These are phyloP conservation scores for Lagopus leucura DNA, from an alignment of 2,113 vertebrate species.

Conservation along the genomic window DNA sequence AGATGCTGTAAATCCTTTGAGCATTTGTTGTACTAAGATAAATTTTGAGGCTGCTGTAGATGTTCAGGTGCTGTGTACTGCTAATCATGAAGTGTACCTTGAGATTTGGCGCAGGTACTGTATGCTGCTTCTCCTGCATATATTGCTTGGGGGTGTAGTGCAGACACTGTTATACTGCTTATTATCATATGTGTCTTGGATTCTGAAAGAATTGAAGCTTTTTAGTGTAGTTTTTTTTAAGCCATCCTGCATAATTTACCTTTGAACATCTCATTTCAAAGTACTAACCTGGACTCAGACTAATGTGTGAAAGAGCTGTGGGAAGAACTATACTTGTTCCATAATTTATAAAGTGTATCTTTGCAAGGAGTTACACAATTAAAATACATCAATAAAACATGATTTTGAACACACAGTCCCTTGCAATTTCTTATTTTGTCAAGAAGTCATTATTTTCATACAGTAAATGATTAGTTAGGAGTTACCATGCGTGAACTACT, in stretches of 20 bases:
- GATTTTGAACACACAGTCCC: slow-evolving; percentile 37
- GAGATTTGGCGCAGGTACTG: slow-evolving; percentile 58
- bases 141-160: slow-evolving; percentile 49
- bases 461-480: not conserved
- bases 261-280: slow-evolving; percentile 33
- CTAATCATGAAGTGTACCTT: slow-evolving; percentile 63
- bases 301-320: slow-evolving; percentile 35
- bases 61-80: slow-evolving; percentile 63
- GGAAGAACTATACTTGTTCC: slow-evolving; percentile 25
- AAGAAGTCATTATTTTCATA: not conserved
- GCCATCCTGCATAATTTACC: not conserved
- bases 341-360: slow-evolving; percentile 46
- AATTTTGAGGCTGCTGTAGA: slow-evolving; percentile 60
- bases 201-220: slow-evolving; percentile 55
- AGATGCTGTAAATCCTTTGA: slow-evolving; percentile 50
- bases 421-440: slow-evolving; percentile 60
- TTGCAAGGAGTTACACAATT: slow-evolving; percentile 55
- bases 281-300: slow-evolving; percentile 27
- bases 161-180: slow-evolving; percentile 48
- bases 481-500: not conserved
- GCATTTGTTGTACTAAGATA: slow-evolving; percentile 43
- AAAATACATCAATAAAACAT: slow-evolving; percentile 65
- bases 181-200: slow-evolving; percentile 43
- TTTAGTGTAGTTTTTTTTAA: slow-evolving; percentile 28
- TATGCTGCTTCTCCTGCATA: slow-evolving; percentile 54